A percentile compares a stretch with the other conserved stretches of the same genome.
Conservation (phyloP, 1,140 invertebrate genomes). For the Heliothis subflexa region DNA sequence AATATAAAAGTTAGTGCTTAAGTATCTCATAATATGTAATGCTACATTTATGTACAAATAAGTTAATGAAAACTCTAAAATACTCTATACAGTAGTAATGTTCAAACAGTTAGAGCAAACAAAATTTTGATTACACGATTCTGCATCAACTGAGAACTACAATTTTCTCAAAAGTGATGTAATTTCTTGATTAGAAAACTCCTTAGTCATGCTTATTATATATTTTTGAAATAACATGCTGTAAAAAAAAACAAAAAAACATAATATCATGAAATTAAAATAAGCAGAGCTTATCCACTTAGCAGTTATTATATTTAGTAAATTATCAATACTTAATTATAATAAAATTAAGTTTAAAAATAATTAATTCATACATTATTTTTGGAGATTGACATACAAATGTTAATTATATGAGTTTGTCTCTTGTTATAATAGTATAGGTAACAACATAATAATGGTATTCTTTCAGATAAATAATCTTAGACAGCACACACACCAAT, state of each 20-base stretch:
- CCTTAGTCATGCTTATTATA: background rate
- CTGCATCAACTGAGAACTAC: conserved; percentile 3
- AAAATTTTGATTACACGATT: background rate
- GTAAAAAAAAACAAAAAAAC: background rate
- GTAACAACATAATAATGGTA: conserved; percentile 19
- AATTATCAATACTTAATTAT: no score
- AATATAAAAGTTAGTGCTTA: no score
- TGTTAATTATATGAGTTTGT: background rate
- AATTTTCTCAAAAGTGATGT: background rate
- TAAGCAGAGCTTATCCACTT: background rate
- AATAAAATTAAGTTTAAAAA: no score
- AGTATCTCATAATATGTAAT: no score
- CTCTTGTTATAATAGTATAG: no score
- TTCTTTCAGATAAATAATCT: conserved; percentile 23
- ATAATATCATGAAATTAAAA: background rate
- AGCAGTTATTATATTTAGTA: no score
- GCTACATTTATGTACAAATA: no score
- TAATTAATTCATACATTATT: background rate
- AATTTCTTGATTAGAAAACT: background rate
- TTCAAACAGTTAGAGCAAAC: background rate
- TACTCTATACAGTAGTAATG: no score
- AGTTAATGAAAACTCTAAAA: no score
- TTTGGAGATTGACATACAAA: background rate
- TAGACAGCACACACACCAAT: conserved; percentile 29
- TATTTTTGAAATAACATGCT: background rate